These are phyloP conservation scores for Ephestia elutella DNA, from an alignment of 1,140 invertebrate species.

Conservation along the genomic window DNA sequence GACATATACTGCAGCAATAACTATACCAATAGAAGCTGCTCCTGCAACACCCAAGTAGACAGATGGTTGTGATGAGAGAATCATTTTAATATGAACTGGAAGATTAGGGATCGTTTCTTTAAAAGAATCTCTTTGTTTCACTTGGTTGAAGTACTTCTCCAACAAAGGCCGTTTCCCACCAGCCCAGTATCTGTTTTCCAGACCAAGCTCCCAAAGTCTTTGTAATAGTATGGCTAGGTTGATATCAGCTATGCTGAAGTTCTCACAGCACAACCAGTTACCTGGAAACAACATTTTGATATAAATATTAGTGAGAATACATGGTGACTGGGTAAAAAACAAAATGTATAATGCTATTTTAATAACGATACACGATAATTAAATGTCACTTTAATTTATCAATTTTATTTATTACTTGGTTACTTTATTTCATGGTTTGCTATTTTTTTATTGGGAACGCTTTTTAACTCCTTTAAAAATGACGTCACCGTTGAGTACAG, in stretches of 20 bases:
- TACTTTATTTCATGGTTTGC: no score
- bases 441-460: no score
- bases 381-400: no score
- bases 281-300: constrained; percentile 47
- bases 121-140: constrained; percentile 79
- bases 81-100: constrained; percentile 71
- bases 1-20: constrained; percentile 66
- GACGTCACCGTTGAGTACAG: no score
- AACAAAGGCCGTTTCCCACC: constrained; percentile 78
- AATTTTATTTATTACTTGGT: no score
- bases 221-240: constrained; percentile 81
- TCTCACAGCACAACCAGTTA: constrained; percentile 82
- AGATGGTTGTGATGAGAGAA: constrained; percentile 73
- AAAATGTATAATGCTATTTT: no score
- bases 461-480: no score
- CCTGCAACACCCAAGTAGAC: constrained; percentile 75
- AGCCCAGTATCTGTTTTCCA: constrained; percentile 80
- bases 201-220: constrained; percentile 80
- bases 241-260: constrained; percentile 84
- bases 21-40: constrained; percentile 73
- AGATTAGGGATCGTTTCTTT: constrained; percentile 77
- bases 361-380: no score
- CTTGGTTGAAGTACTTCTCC: constrained; percentile 78
- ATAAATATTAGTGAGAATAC: constrained; percentile 6
- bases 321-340: no score